These are phyloP conservation scores for Hemitrygon akajei DNA, from an alignment of 2,797 vertebrate genomes.

Conservation along the genomic window DNA sequence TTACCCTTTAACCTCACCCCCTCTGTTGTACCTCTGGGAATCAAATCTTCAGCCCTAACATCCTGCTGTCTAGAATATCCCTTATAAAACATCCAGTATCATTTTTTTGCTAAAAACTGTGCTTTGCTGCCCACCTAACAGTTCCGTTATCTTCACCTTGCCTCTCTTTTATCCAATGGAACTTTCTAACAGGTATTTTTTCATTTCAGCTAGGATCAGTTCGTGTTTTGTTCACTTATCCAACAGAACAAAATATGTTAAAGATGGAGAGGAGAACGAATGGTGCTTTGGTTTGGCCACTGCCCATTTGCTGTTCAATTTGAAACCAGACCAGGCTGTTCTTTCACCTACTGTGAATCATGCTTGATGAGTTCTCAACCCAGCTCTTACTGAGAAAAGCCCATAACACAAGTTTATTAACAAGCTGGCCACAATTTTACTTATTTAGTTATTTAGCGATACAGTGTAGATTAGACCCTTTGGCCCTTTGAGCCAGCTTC, in stretches of 20 bases:
- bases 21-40: not conserved
- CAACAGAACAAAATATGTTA: not conserved
- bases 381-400: not conserved
- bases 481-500: too few relatives aligned
- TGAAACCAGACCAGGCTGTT: slow-evolving; percentile 9
- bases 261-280: not conserved
- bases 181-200: not conserved
- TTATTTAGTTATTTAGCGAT: too few relatives aligned
- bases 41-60: not conserved
- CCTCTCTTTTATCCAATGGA: not conserved
- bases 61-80: not conserved
- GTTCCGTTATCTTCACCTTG: not conserved
- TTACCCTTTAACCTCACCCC: not conserved
- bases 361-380: not conserved
- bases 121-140: not conserved
- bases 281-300: not conserved
- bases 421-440: not conserved
- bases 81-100: not conserved
- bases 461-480: too few relatives aligned
- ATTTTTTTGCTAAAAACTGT: not conserved
- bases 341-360: not conserved
- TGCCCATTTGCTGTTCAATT: not conserved
- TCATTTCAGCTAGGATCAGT: not conserved
- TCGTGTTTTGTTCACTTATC: not conserved
- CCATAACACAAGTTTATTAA: not conserved